Conservation (phyloP, 2,888 invertebrate species). For the Eristalis arbustorum region DNA sequence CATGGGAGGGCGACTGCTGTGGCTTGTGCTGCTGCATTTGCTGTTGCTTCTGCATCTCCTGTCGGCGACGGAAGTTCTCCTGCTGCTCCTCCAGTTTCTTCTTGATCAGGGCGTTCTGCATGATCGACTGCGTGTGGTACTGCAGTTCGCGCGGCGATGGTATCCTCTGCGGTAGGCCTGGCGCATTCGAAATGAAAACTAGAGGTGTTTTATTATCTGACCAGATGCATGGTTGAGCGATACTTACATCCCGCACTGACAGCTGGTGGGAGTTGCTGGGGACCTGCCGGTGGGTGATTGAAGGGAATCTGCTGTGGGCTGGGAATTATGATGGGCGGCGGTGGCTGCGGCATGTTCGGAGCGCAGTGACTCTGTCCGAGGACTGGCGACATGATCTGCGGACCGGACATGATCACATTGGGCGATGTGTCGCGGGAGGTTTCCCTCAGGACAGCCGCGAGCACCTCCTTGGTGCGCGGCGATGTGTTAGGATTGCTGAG, state of each 20-base stretch:
- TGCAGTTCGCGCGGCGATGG: conserved; percentile 92
- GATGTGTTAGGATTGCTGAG: conserved; percentile 82
- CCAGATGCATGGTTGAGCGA: not conserved
- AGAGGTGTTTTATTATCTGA: not conserved
- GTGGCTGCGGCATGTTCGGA: conserved; percentile 42
- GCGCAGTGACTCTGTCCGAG: conserved; percentile 54
- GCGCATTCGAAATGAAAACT: too few relatives aligned
- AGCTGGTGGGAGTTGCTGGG: conserved; percentile 23
- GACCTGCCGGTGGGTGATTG: conserved; percentile 36
- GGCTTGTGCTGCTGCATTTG: conserved; percentile 56
- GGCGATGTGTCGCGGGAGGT: conserved; percentile 69
- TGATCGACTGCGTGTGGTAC: conserved; percentile 91
- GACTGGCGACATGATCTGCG: conserved; percentile 67
- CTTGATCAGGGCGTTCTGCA: conserved; percentile 92
- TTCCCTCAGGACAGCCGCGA: conserved; percentile 74
- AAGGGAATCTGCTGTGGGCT: conserved; percentile 45
- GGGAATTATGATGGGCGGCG: conserved; percentile 53
- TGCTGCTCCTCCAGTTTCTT: conserved; percentile 94
- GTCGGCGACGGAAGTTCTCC: conserved; percentile 90
- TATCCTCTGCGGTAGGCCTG: conserved; percentile 86
- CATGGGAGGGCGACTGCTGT: conserved; percentile 35
- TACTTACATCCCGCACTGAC: conserved; percentile 18
- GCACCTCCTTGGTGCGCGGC: conserved; percentile 73
- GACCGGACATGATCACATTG: conserved; percentile 46
- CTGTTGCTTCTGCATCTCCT: conserved; percentile 82